Conservation (phyloP, 2,888 invertebrate genomes). For the Balanococcus diminutus region DNA sequence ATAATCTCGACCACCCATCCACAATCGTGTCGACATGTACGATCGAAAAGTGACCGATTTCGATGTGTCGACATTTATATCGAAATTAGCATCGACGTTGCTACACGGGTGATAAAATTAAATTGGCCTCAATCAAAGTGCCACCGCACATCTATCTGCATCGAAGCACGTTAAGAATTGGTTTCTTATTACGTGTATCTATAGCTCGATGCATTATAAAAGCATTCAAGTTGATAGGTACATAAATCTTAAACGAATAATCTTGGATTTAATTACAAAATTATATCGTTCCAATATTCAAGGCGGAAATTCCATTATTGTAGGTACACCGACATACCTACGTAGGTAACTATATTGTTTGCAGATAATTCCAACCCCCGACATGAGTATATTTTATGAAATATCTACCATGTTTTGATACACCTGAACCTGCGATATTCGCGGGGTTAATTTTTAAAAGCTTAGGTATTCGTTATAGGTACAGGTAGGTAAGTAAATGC, state of each 20-base stretch:
- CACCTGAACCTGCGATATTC: neutral
- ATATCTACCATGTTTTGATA: neutral
- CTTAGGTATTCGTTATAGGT: neutral
- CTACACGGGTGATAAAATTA: no score
- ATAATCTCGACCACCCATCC: no score
- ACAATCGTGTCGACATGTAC: no score
- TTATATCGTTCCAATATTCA: neutral
- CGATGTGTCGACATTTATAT: no score
- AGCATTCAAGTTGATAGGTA: neutral
- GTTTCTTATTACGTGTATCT: neutral
- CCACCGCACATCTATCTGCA: neutral
- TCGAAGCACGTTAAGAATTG: neutral
- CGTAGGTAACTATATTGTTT: neutral
- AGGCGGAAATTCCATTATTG: neutral
- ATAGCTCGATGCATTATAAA: neutral
- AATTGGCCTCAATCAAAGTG: no score
- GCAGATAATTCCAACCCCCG: neutral
- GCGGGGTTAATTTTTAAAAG: neutral
- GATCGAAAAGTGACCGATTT: no score
- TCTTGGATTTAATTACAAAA: slow-evolving; percentile 19
- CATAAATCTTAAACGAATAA: neutral
- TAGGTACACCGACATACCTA: neutral
- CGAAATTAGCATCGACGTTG: no score
- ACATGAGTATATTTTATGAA: neutral
- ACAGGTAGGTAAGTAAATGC: neutral